Percentiles rank a stretch among this genome's conserved stretches.
Evolutionary conservation across 2,113 vertebrate species (phyloP).

Genomic region (Gallinago media): DNA sequence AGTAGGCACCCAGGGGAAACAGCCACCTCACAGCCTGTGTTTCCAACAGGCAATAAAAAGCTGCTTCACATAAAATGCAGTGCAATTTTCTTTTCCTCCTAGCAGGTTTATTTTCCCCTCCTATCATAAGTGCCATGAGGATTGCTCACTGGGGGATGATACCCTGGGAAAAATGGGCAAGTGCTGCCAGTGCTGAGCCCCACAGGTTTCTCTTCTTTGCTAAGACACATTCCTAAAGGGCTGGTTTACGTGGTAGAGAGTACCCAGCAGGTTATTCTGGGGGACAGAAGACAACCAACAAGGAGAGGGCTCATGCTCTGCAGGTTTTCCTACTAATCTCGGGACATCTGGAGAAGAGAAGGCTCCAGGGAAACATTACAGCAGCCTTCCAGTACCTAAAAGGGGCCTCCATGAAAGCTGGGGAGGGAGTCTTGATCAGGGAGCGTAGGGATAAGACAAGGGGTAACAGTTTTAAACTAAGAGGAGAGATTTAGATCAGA

Average conservation of each 20-base stretch:
- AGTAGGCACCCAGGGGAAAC: conserved; percentile 16
- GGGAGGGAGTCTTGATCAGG: neutral
- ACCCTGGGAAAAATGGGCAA: neutral
- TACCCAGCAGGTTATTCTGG: neutral
- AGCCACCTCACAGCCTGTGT: conserved; percentile 29
- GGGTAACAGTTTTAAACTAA: neutral
- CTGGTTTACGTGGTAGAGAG: neutral
- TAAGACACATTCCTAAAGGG: neutral
- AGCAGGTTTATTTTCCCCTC: conserved; percentile 15
- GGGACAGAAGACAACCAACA: neutral
- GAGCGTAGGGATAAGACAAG: neutral
- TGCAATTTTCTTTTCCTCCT: conserved; percentile 23
- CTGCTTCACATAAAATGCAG: conserved; percentile 32
- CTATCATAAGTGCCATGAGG: neutral
- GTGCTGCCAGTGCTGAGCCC: neutral
- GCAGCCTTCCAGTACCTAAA: neutral
- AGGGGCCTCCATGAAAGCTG: neutral
- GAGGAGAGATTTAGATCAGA: neutral
- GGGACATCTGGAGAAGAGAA: neutral
- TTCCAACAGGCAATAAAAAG: conserved; percentile 46
- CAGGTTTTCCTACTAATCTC: neutral
- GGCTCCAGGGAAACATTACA: neutral
- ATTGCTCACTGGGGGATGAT: conserved; percentile 17
- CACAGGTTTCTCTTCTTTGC: neutral
- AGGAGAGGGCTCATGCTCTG: neutral